These are phyloP conservation scores for Potorous gilbertii DNA, from an alignment of 2,797 vertebrate species.

Conservation along the genomic window DNA sequence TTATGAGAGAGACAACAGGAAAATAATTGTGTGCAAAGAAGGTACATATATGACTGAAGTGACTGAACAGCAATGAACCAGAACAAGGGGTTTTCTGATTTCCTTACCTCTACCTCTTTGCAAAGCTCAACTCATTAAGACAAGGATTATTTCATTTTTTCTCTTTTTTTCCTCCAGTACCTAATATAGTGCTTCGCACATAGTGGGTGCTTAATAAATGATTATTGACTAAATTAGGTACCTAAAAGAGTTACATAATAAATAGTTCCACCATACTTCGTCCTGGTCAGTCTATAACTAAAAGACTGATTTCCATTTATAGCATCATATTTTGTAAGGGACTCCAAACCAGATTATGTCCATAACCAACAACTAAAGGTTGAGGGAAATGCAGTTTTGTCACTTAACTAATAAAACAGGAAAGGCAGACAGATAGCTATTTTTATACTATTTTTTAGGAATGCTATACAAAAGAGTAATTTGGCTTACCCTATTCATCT, in stretches of 20 bases:
- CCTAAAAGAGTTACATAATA: background rate
- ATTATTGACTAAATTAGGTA: background rate
- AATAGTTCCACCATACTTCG: background rate
- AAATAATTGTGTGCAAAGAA: background rate
- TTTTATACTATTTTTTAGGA: background rate
- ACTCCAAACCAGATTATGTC: background rate
- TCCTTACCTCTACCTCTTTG: background rate
- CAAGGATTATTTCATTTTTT: background rate
- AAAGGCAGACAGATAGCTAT: background rate
- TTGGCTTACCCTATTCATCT: background rate
- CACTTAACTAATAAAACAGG: background rate
- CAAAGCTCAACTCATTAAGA: no score
- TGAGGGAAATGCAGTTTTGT: background rate
- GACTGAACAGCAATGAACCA: background rate
- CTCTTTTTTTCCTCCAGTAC: background rate
- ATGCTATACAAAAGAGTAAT: background rate
- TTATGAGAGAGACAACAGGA: background rate
- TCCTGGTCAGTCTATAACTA: background rate
- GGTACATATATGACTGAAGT: background rate
- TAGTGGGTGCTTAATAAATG: background rate
- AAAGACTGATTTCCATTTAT: background rate
- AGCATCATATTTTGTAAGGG: background rate
- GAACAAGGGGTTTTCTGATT: background rate
- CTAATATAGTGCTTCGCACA: background rate
- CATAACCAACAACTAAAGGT: background rate